A percentile compares a stretch with the other conserved stretches of the same genome.
Conservation (phyloP, 1,140 invertebrate genomes). For the Dreissena polymorpha region DNA sequence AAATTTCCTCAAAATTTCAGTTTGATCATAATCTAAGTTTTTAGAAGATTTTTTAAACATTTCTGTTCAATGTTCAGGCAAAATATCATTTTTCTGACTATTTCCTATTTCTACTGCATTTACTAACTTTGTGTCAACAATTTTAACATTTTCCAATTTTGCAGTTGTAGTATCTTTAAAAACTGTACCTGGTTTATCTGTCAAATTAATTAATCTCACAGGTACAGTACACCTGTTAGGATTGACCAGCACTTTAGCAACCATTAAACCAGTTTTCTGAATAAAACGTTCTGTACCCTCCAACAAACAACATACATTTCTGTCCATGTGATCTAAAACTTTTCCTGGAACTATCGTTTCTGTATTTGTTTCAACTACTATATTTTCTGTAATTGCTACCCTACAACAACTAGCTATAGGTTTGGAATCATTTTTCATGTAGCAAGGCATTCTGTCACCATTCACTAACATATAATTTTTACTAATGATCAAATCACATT, state of each 20-base stretch:
- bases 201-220: conserved; percentile 3
- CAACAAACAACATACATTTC: not conserved
- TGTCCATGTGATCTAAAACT: not conserved
- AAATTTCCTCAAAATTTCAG: too few species aligned
- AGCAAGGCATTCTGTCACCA: conserved; percentile 11
- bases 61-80: too few species aligned
- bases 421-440: not conserved
- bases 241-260: conserved; percentile 25
- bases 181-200: conserved; percentile 7
- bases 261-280: conserved; percentile 18
- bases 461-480: conserved; percentile 16
- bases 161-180: conserved; percentile 17
- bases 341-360: conserved; percentile 5
- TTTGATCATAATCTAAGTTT: too few species aligned
- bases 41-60: too few species aligned
- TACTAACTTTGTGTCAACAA: conserved; percentile 12
- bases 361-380: not conserved
- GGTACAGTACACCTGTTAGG: conserved; percentile 1
- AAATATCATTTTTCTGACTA: conserved; percentile 3
- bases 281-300: conserved; percentile 3
- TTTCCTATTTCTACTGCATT: conserved; percentile 5
- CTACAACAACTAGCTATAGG: conserved; percentile 9
- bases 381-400: not conserved
- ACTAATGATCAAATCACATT: conserved; percentile 21
- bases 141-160: conserved; percentile 21